phyloP scores from a whole-genome alignment of 2,797 vertebrate species.

The Pagetopsis macropterus region DNA sequence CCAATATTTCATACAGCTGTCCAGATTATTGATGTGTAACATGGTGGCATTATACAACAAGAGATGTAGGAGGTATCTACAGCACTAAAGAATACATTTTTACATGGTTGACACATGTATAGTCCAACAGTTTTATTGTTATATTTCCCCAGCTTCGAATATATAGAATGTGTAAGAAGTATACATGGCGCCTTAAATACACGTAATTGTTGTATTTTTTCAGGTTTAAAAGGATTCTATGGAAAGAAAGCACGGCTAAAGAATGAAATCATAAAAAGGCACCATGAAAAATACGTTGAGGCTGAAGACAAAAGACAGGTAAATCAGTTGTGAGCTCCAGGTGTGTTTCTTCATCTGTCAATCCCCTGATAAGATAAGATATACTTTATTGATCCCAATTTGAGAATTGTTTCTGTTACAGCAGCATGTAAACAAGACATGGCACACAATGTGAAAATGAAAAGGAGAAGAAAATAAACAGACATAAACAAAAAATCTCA shows the following conservation, averaged over 20 bases:
- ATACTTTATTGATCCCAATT: no score
- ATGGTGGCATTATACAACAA: background rate
- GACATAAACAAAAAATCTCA: no score
- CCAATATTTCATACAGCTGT: background rate
- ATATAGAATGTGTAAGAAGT: background rate
- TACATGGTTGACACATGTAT: background rate
- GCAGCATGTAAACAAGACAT: no score
- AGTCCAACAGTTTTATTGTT: background rate
- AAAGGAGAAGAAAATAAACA: no score
- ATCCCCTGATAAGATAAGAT: no score
- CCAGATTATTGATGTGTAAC: background rate
- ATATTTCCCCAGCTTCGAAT: background rate
- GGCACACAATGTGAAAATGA: no score
- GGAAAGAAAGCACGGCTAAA: slow-evolving; percentile 80
- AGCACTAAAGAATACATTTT: background rate
- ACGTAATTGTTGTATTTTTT: background rate
- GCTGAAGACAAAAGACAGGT: slow-evolving; percentile 84
- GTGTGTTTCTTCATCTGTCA: rapidly evolving
- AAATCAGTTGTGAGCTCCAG: no score
- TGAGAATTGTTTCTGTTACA: no score
- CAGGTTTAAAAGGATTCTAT: slow-evolving; percentile 89
- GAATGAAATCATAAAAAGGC: slow-evolving; percentile 79
- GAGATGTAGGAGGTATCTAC: background rate
- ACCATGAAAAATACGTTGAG: slow-evolving; percentile 78
- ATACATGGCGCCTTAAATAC: background rate